A percentile compares a stretch with the other conserved stretches of the same genome.
Conservation (phyloP, 2,797 vertebrate species). For the Siniperca obscura region DNA sequence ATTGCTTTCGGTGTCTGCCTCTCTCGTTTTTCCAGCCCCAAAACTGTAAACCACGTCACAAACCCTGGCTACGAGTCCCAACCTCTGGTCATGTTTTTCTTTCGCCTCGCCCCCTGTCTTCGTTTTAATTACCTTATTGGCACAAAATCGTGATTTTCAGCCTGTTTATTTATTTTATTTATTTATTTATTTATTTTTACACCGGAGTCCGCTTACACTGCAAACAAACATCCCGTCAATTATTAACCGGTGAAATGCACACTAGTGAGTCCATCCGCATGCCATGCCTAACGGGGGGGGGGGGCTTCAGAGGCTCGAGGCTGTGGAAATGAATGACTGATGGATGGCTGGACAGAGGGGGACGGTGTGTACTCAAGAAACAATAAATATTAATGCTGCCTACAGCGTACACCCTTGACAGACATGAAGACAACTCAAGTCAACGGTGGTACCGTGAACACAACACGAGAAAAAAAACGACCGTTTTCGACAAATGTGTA, state of each 20-base stretch:
- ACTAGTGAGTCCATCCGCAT: not conserved
- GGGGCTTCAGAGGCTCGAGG: not conserved
- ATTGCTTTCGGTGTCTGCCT: constrained; percentile 32
- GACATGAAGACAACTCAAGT: not conserved
- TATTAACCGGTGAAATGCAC: constrained; percentile 34
- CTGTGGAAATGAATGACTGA: constrained; percentile 31
- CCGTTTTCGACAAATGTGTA: not conserved
- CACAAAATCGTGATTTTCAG: not conserved
- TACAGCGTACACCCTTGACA: rapidly evolving
- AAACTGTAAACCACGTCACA: constrained; percentile 71
- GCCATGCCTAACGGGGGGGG: not conserved
- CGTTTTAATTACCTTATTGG: constrained; percentile 22
- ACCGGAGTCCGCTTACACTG: not conserved
- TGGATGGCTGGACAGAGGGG: not conserved
- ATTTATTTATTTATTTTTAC: too few relatives aligned
- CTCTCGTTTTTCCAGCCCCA: constrained; percentile 35
- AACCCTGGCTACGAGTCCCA: constrained; percentile 39
- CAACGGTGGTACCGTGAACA: constrained; percentile 12
- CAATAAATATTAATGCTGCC: not conserved
- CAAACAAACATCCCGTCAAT: constrained; percentile 28
- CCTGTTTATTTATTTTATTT: not conserved
- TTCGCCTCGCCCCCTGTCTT: constrained; percentile 27
- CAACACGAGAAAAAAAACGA: constrained; percentile 5
- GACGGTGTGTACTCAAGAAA: not conserved
- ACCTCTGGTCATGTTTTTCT: constrained; percentile 29